Evolutionary conservation across 2,797 vertebrate genomes (phyloP).

Genomic region (Sebastes vulpes): DNA sequence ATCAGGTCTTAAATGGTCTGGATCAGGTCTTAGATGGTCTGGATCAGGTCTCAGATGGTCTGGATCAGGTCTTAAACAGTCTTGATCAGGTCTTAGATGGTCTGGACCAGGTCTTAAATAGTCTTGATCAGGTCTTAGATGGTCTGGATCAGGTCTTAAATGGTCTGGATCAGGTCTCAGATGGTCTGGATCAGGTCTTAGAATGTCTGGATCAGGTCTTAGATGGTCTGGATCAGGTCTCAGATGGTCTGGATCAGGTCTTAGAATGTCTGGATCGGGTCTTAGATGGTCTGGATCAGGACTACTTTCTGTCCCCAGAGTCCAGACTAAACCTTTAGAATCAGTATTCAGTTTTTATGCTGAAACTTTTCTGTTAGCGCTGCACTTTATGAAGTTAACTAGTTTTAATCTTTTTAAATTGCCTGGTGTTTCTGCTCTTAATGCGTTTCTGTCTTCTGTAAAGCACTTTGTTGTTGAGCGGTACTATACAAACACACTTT

Average conservation of each 20-base stretch:
- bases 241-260: too few species aligned
- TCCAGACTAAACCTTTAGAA: too few species aligned
- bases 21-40: too few species aligned
- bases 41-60: neutral
- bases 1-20: rapidly evolving
- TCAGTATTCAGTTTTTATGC: too few species aligned
- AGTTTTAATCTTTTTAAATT: neutral
- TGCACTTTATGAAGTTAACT: too few species aligned
- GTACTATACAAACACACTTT: neutral
- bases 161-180: neutral
- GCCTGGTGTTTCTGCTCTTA: neutral
- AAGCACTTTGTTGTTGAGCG: neutral
- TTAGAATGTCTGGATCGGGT: too few species aligned
- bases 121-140: neutral
- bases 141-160: neutral
- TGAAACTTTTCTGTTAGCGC: too few species aligned
- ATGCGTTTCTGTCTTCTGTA: neutral
- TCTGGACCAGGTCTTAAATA: neutral
- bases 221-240: too few species aligned
- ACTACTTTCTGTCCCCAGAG: too few species aligned
- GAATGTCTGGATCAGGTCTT: rapidly evolving
- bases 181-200: neutral
- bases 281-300: rapidly evolving
- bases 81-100: neutral
- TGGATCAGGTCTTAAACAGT: neutral